A percentile compares a stretch with the other conserved stretches of the same genome.
Evolutionary conservation across 2,113 vertebrate genomes (phyloP).

Genomic region (Castor canadensis): DNA sequence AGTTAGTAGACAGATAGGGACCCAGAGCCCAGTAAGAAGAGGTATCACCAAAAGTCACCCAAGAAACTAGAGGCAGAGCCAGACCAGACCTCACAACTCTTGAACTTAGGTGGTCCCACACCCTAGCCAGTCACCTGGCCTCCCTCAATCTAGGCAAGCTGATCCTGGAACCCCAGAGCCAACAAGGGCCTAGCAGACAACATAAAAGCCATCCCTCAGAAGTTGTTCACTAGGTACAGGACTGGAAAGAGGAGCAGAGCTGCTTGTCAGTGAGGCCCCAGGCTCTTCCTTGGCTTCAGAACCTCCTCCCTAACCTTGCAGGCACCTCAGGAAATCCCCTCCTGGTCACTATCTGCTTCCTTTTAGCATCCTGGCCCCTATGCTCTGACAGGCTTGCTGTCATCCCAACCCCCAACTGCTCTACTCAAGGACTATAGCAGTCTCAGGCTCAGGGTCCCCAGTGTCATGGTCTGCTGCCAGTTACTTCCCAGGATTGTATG

Average conservation of each 20-base stretch:
- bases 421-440: background rate
- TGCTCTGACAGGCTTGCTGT: background rate
- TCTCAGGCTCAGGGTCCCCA: background rate
- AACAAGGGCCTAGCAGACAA: accelerated
- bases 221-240: background rate
- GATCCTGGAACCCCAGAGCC: background rate
- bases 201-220: accelerated
- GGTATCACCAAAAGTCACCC: background rate
- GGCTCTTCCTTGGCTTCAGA: background rate
- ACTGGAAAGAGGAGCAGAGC: background rate
- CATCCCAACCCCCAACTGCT: background rate
- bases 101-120: background rate
- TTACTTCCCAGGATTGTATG: background rate
- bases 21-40: background rate
- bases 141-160: background rate
- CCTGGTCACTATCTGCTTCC: constrained; percentile 42
- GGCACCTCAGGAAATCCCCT: constrained; percentile 35
- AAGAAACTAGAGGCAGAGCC: background rate
- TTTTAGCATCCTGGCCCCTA: background rate
- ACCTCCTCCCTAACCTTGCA: background rate
- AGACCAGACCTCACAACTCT: background rate
- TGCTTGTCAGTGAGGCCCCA: background rate
- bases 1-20: background rate
- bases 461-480: background rate
- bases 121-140: background rate